These are phyloP conservation scores for Itoplectis maculator DNA, from an alignment of 2,888 invertebrate genomes.

Conservation along the genomic window DNA sequence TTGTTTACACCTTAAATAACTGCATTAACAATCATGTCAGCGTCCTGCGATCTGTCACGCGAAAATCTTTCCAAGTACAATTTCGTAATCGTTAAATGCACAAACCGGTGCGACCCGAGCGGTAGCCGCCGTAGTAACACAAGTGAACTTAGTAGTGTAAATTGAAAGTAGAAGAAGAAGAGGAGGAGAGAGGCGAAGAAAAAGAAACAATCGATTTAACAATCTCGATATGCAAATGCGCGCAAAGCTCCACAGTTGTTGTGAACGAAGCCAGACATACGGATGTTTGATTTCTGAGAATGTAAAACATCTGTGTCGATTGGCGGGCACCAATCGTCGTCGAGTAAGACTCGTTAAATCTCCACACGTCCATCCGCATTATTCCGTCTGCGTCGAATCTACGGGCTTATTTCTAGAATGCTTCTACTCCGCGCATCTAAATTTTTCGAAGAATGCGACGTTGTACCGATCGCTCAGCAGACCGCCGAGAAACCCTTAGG, in stretches of 20 bases:
- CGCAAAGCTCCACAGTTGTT: slow-evolving; percentile 21
- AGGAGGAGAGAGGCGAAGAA: not conserved
- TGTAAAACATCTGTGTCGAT: slow-evolving; percentile 41
- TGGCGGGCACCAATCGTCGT: slow-evolving; percentile 68
- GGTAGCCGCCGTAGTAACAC: slow-evolving; percentile 22
- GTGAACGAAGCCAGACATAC: slow-evolving; percentile 3
- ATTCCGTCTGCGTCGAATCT: slow-evolving; percentile 72
- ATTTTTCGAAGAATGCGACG: slow-evolving; percentile 6
- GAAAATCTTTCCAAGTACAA: slow-evolving; percentile 60
- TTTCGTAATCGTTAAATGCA: slow-evolving; percentile 26
- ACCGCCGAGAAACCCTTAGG: slow-evolving; percentile 18
- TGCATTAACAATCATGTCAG: not conserved
- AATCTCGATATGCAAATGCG: slow-evolving; percentile 49
- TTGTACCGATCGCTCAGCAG: slow-evolving; percentile 16
- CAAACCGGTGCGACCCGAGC: slow-evolving; percentile 28
- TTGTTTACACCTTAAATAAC: not conserved
- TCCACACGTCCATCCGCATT: slow-evolving; percentile 72
- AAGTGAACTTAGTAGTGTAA: slow-evolving; percentile 43
- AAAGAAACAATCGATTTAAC: slow-evolving; percentile 29
- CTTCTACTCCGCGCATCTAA: slow-evolving; percentile 11
- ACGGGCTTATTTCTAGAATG: slow-evolving; percentile 36
- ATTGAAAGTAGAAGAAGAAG: slow-evolving; percentile 29
- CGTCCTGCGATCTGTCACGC: slow-evolving; percentile 11
- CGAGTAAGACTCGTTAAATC: slow-evolving; percentile 42
- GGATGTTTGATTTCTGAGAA: slow-evolving; percentile 12